Percentiles rank a stretch among this genome's conserved stretches.
These are phyloP conservation scores for Dicrostonyx torquatus DNA, from an alignment of 2,797 vertebrate genomes.

Conservation along the genomic window DNA sequence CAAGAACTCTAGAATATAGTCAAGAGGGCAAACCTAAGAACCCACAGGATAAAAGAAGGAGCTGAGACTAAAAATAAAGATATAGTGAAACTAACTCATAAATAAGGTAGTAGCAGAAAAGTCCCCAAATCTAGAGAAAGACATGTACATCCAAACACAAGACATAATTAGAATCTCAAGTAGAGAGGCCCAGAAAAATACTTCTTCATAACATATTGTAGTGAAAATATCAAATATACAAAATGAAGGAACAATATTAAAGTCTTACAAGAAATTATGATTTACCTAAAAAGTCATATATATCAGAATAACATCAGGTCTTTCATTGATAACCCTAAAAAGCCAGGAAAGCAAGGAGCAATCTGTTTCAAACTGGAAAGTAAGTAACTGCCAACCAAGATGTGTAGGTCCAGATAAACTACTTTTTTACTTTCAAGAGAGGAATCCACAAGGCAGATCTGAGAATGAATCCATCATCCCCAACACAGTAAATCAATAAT, in stretches of 20 bases:
- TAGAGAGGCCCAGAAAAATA: not conserved
- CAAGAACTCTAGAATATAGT: not conserved
- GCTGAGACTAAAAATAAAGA: not conserved
- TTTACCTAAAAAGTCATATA: not conserved
- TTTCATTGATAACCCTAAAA: not conserved
- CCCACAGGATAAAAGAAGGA: not conserved
- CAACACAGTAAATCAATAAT: not conserved
- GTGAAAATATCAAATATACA: not conserved
- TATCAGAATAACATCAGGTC: not conserved
- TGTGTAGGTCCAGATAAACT: not conserved
- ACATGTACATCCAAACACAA: not conserved
- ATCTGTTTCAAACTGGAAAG: not conserved
- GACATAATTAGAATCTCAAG: not conserved
- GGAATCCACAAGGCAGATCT: not conserved
- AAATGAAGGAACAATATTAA: not conserved
- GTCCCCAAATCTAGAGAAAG: not conserved
- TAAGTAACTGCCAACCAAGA: not conserved
- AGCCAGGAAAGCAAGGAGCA: not conserved
- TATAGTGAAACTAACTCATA: not conserved
- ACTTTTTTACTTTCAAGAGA: not conserved
- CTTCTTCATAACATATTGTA: not conserved
- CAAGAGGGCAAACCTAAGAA: not conserved
- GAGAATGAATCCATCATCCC: not conserved
- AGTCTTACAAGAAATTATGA: not conserved
- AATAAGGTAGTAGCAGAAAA: not conserved